Base-by-base conservation (phyloP, 2,888 invertebrate species). In the Drosophila atroscutellata region DNA sequence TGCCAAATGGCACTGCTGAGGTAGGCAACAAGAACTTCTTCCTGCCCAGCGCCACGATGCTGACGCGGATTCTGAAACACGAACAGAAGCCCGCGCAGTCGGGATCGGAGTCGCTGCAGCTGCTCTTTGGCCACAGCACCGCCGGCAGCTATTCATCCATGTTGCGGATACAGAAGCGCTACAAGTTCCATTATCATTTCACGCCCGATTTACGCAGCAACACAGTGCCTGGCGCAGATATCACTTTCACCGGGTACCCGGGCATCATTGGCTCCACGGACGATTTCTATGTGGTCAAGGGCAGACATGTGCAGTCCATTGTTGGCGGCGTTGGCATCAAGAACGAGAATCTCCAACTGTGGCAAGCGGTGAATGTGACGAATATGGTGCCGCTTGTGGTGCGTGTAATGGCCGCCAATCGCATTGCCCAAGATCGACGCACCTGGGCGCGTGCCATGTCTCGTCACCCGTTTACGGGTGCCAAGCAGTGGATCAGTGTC, bases 401-500 rank as follows among this genome's bases (percentile, higher is more conserved):
- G 0, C 94, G 98, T 4, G 94, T 96, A 18, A 95, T 97, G 94
- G 96, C 97, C 1, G 97, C 98, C 11, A 98, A 97, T 93, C 95
- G 97, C 73, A 93, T 98, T 58, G 95, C 98, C 0, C 93, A 94
- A 9, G 95, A 95, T 85, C 96, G 96, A 1, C 94, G 94, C 64
- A 94, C 95, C 6, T 98, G 98, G 98, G 95, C 95, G 0, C 94
- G 94, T 49, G 93, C 95, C 2, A 95, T 98, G 86, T 94, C 95
- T 0, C 93, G 93, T 9, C 95, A 97, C 93, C 96, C 97, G 37
- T 96, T 96, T 20, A 97, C 97, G 50, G 97, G 97, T 69, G 96
- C 96, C 92, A 97, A 97, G 90, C 97, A 98, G 91, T 98, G 98
- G 98, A 94, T 97, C 82, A 94, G 96, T 7, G 94, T 97, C 0